Base-by-base conservation (phyloP, 2,888 invertebrate species). In the Bembecia ichneumoniformis region DNA sequence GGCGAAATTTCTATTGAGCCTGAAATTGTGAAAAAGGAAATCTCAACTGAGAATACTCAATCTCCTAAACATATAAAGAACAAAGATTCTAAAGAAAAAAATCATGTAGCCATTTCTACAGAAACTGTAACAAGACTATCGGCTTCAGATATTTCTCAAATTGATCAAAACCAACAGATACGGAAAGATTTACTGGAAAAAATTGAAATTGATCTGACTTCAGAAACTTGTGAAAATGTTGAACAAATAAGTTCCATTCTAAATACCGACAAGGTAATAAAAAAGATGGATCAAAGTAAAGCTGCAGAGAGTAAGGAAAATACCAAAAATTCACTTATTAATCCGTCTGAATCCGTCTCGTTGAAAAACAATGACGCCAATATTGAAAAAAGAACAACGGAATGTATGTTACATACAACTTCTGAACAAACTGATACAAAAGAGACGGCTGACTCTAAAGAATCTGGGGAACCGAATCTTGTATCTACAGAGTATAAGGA, bases 1-100 rank as follows among this genome's bases (percentile, higher is more conserved):
- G 9, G 1, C 2, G 28, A 28, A 28, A 28, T 5, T 28, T 28
- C 9, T 1, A 28, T 9, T 9, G 28, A 28, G 28, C 28, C 28
- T 28, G 28, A 28, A 28, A 28, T 7, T 9, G 28, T 28, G 28
- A 28, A 28, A 28, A 9, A 28, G 9, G 28, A 28, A 28, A 7
- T 28, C 9, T 28, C 13, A 11, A 44, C 16, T 20, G 51, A 58
- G 52, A 49, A 47, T 11, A 63, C 66, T 43, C 51, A 52, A 35
- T 51, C 56, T 51, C 57, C 47, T 35, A 73, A 65, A 52, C 50
- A 55, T 35, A 74, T 66, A 58, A 78, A 71, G 58, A 74, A 64
- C 59, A 76, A 69, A 61, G 47, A 47, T 44, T 55, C 50, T 49
- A 75, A 72, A 58, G 65, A 57, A 43, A 58, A 13, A 58, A 47